A percentile compares a stretch with the other conserved stretches of the same genome.
Evolutionary conservation across 2,113 vertebrate genomes (phyloP).

Genomic region (Capra hircus): DNA sequence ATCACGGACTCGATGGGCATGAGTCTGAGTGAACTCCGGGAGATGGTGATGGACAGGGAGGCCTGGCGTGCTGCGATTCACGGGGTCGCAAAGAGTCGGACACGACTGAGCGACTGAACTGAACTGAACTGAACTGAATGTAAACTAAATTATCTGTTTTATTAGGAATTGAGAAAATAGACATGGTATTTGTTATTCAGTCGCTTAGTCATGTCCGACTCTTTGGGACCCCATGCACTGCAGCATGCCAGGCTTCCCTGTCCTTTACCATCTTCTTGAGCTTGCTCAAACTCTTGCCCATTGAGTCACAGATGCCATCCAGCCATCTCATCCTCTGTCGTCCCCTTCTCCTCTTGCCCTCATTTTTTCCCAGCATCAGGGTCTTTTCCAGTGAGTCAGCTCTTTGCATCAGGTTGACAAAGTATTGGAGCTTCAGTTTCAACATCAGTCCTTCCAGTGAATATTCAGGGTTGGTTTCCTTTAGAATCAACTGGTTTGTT

Average conservation of each 20-base stretch:
- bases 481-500: background rate
- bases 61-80: too few relatives aligned
- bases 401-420: background rate
- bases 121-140: background rate
- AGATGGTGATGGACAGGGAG: too few relatives aligned
- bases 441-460: background rate
- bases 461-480: background rate
- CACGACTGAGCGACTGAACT: too few relatives aligned
- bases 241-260: background rate
- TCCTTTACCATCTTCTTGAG: background rate
- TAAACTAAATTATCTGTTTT: background rate
- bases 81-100: too few relatives aligned
- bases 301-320: background rate
- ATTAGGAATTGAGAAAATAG: background rate
- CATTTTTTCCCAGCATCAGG: background rate
- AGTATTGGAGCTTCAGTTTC: background rate
- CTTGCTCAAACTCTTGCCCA: background rate
- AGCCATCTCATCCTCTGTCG: background rate
- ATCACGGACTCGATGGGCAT: too few relatives aligned
- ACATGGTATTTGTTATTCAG: background rate
- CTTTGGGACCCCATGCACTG: background rate
- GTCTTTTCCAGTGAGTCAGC: background rate
- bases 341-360: background rate
- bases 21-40: too few relatives aligned
- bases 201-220: background rate